Conservation (phyloP, 2,797 vertebrate species). For the Smutsia gigantea region DNA sequence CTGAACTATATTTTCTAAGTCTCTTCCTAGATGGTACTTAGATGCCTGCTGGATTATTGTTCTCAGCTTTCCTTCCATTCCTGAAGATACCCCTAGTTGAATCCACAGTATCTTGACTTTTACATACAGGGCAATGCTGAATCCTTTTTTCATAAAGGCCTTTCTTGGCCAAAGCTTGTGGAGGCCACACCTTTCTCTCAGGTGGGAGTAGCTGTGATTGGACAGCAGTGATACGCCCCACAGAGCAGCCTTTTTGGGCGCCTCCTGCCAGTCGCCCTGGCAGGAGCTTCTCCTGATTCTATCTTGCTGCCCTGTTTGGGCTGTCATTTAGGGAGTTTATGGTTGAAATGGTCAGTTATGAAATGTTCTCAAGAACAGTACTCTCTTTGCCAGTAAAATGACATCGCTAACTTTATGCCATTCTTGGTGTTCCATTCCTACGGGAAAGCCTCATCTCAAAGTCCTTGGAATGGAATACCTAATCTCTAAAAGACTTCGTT, state of each 20-base stretch:
- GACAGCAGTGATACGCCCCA: not conserved
- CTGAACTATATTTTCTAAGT: not conserved
- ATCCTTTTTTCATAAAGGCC: not conserved
- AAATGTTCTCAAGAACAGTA: not conserved
- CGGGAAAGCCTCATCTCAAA: not conserved
- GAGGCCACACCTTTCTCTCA: not conserved
- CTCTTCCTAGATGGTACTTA: not conserved
- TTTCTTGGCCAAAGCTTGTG: not conserved
- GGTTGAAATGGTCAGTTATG: not conserved
- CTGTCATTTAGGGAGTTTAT: not conserved
- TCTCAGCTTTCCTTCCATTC: not conserved
- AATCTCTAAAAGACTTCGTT: not conserved
- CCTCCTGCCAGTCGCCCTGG: not conserved
- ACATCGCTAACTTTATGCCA: not conserved
- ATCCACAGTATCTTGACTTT: not conserved
- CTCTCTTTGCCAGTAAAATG: not conserved
- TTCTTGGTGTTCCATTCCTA: not conserved
- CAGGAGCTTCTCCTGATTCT: not conserved
- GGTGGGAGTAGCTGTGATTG: not conserved
- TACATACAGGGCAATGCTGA: not conserved
- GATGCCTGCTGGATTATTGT: not conserved
- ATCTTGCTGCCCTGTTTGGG: not conserved
- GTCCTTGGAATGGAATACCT: not conserved
- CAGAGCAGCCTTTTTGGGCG: not conserved
- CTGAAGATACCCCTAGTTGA: not conserved